Base-by-base conservation (phyloP, 2,888 invertebrate species). In the Dynastes hyllus region DNA sequence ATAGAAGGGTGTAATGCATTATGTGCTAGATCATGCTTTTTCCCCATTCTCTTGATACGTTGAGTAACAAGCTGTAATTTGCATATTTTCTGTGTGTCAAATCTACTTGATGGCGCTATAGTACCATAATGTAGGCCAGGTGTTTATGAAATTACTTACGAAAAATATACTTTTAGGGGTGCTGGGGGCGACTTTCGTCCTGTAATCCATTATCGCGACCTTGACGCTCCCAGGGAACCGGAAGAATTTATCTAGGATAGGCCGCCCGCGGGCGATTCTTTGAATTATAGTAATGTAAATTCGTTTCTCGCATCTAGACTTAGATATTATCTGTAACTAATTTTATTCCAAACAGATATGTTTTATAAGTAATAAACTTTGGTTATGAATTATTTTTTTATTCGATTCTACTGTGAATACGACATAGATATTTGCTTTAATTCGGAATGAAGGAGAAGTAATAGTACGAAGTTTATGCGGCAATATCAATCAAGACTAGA, bases 171-270 rank as follows among this genome's bases (percentile, higher is more conserved):
- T 93, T 94, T 90, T 92, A 94, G 95, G 90, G 92, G 92, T 88
- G 92, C 92, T 87, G 93, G 92, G 87, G 92, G 93, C 86, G 96
- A 96, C 89, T 95, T 94, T 91, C 94, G 97, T 87, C 95, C 96
- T 86, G 94, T 97, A 88, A 95, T 97, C 88, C 96, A 97, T 91
- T 97, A 97, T 91, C 92, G 97, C 89, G 97, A 97, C 91, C 92
- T 97, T 91, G 97, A 97, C 90, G 97, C 97, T 84, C 97, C 97
- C 82, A 93, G 96, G 89, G 97, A 97, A 90, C 95, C 96, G 83
- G 95, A 96, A 90, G 96, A 96, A 90, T 95, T 95, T 90, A 91
- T 95, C 85, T 95, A 93, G 92, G 58, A 75, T 75, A 75, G 61
- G 63, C 3, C n/a, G 4, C 55, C 1, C 22, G 13, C 50, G 22